Evolutionary conservation across 2,797 vertebrate species (phyloP), one percentile per base, ranked within the genome.

Genomic region (Centroberyx gerrardi): DNA sequence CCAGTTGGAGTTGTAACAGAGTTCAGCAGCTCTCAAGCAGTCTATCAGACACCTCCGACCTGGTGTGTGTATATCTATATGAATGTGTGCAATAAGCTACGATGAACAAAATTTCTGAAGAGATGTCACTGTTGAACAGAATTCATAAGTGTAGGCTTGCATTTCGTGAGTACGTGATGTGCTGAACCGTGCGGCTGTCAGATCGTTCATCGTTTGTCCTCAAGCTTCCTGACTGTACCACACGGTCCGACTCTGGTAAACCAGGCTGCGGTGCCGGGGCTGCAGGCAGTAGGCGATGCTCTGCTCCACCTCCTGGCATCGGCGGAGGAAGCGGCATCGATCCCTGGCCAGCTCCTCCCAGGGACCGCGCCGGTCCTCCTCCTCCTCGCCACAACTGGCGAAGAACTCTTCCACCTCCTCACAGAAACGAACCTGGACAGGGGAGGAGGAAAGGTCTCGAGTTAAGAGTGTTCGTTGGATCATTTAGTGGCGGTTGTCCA

Each of bases 331-430:
- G 0, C 98, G 91, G 77, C 94, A 97, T 8, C 95, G 95, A 65
- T 99, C 98, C 2, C 98, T 92, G 0, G 98, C 98, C 28, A 97
- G 88, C 93, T 99, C 96, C 81, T 99, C 98, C 98, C 98, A 99
- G 0, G 97, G 97, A 9, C 98, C 96, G 15, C 90, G 95, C 0
- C 97, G 95, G 56, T 98, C 97, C 92, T 99, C 97, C 76, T 98
- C 97, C 70, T 97, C 96, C 88, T 98, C 97, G 18, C 96, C 89
- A 0, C 91, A 88, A 88, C 96, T 97, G 54, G 96, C 75, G 3
- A 96, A 97, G 93, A 98, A 96, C 90, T 97, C 96, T 1, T 97
- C 96, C 44, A 99, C 96, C 17, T 96, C 88, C 2, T 98, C 97
- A n/a, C 94, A 90, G 91, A 99, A 99, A 14, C 95, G 96, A 5